phyloP scores from a whole-genome alignment of 1,140 invertebrate species.

The Solen grandis region DNA sequence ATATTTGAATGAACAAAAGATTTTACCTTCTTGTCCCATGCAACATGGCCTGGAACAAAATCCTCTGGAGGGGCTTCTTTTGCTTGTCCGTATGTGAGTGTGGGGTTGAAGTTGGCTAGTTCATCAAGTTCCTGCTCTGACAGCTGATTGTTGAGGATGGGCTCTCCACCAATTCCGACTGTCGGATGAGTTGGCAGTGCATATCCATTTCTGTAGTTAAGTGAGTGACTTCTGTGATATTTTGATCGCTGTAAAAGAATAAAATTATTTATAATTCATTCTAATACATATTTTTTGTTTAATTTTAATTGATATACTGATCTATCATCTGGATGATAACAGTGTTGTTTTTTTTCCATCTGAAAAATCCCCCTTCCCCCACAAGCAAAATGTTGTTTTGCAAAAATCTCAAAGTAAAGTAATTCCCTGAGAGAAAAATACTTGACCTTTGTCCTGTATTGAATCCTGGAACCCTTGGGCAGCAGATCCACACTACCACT shows the following conservation, averaged over 20 bases:
- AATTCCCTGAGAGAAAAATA: no score
- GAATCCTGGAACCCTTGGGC: no score
- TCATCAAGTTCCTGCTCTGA: conserved; percentile 82
- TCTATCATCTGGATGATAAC: no score
- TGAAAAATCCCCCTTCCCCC: no score
- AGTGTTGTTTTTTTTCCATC: no score
- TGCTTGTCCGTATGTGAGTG: conserved; percentile 88
- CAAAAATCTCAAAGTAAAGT: no score
- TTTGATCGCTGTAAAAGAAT: conserved; percentile 83
- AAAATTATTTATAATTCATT: conserved; percentile 23
- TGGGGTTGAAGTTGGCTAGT: conserved; percentile 86
- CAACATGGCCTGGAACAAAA: conserved; percentile 88
- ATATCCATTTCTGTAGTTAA: conserved; percentile 87
- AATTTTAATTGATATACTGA: no score
- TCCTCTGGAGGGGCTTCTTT: conserved; percentile 83
- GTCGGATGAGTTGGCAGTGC: conserved; percentile 82
- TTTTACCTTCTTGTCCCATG: conserved; percentile 87
- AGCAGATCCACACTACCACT: no score
- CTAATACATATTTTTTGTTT: neutral
- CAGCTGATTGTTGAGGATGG: conserved; percentile 80
- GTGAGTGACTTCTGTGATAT: conserved; percentile 85
- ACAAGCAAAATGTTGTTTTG: no score
- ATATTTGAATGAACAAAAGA: no score
- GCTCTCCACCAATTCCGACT: conserved; percentile 84
- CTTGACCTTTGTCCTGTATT: no score